A percentile compares a stretch with the other conserved stretches of the same genome.
Evolutionary conservation across 2,113 vertebrate genomes (phyloP).

Genomic region (Chionis minor): DNA sequence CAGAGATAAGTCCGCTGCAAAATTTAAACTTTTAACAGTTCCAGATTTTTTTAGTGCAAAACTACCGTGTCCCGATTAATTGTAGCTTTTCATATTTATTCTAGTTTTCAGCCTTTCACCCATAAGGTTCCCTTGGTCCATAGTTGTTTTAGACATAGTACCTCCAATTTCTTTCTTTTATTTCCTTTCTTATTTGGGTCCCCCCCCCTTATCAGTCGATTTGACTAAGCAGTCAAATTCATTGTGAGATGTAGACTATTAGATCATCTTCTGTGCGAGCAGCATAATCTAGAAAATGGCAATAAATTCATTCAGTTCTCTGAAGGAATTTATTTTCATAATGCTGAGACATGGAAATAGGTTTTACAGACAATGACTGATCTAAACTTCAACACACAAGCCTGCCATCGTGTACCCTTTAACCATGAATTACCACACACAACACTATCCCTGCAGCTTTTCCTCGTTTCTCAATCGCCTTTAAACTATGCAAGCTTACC

Average conservation of each 20-base stretch:
- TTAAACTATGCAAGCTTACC: not conserved
- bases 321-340: conserved; percentile 7
- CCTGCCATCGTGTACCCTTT: not conserved
- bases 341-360: not conserved
- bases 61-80: not conserved
- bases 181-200: not conserved
- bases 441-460: not conserved
- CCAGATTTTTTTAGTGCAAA: not conserved
- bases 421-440: not conserved
- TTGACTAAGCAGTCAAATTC: not conserved
- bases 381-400: not conserved
- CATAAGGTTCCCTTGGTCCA: not conserved
- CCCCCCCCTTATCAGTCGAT: not conserved
- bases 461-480: not conserved
- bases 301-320: not conserved
- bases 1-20: not conserved
- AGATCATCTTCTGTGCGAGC: not conserved
- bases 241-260: not conserved
- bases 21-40: not conserved
- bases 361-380: not conserved
- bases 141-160: not conserved
- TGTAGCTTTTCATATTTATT: not conserved
- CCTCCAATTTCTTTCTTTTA: not conserved
- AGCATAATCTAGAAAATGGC: conserved; percentile 23
- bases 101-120: not conserved